Conservation (phyloP, 1,140 invertebrate genomes). For the Pseudomyrmex concolor region DNA sequence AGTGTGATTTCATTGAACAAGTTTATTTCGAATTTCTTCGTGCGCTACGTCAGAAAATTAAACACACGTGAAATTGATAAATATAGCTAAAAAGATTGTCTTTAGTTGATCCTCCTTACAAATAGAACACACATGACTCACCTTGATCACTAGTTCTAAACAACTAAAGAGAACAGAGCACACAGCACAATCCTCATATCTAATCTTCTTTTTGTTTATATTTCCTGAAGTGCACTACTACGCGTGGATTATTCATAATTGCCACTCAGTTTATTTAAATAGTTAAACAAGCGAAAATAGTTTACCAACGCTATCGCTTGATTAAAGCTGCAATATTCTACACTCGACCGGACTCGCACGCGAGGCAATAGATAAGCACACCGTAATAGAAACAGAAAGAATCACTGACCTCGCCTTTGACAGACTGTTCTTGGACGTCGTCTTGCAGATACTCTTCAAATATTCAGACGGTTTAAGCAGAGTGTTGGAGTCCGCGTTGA, state of each 20-base stretch:
- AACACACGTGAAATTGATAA: no score
- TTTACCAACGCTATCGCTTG: background rate
- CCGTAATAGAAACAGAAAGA: background rate
- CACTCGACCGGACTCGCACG: background rate
- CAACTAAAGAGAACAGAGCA: background rate
- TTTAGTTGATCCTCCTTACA: no score
- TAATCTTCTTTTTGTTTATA: background rate
- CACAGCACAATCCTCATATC: background rate
- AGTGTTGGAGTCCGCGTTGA: slow-evolving; percentile 89
- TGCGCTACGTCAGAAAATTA: no score
- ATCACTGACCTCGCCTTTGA: slow-evolving; percentile 82
- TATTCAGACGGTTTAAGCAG: slow-evolving; percentile 97
- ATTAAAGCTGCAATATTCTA: background rate
- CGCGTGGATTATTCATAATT: background rate
- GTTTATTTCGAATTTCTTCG: no score
- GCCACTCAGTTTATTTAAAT: background rate
- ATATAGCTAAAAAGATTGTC: no score
- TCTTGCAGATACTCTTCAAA: slow-evolving; percentile 91
- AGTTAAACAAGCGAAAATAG: background rate
- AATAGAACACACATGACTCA: no score
- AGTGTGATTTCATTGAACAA: no score
- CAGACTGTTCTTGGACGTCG: slow-evolving; percentile 77
- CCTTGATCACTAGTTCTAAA: background rate
- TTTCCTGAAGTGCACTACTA: background rate
- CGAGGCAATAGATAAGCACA: slow-evolving; percentile 4